Evolutionary conservation across 2,888 invertebrate genomes (phyloP), one percentile per base, ranked within the genome.

Genomic region (Drosophila birchii): DNA sequence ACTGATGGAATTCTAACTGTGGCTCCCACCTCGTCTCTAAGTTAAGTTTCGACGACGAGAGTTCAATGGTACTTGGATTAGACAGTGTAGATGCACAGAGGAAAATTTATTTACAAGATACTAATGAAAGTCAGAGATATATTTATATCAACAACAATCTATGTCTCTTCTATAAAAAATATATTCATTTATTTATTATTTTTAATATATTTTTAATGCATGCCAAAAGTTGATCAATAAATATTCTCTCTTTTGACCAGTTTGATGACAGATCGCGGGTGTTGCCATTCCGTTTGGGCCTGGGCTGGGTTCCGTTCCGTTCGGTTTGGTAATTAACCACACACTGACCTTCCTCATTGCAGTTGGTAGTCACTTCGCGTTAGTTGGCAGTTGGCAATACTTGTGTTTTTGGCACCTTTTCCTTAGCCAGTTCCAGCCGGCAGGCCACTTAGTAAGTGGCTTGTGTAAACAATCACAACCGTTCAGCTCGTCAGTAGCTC

Each of bases 1-100:
- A 86, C 82, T 79, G 84, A 88, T 84, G 86, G 88, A 88, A 88
- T 84, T 76, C 76, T 77, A 84, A 78, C 83, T 73, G 63, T 75
- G 66, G 55, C 83, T 66, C 51, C 57, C 51, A 51, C 54, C 64
- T 64, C 58, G 47, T 34, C 62, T 44, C 36, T 29, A 61, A 56
- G 49, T 66, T 36, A 36, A 60, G 51, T 34, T 63, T 60, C 36
- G 43, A 61, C 32, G 41, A 18, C 32, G 41, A 41, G 61, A 60
- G 61, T 61, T 61, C 60, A 61, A 61, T 62, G 44, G 44, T 61
- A 61, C 62, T 61, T 20, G 62, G 29, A 29, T n/a, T 29, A 29
- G 44, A 62, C 44, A 75, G 72, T 67, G 74, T 75, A 66, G 70
- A 67, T 75, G 77, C 61, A 61, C 61, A 18, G 43, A 2, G 23